Base-by-base conservation (phyloP, 2,888 invertebrate genomes). In the Epicampocera succincta region DNA sequence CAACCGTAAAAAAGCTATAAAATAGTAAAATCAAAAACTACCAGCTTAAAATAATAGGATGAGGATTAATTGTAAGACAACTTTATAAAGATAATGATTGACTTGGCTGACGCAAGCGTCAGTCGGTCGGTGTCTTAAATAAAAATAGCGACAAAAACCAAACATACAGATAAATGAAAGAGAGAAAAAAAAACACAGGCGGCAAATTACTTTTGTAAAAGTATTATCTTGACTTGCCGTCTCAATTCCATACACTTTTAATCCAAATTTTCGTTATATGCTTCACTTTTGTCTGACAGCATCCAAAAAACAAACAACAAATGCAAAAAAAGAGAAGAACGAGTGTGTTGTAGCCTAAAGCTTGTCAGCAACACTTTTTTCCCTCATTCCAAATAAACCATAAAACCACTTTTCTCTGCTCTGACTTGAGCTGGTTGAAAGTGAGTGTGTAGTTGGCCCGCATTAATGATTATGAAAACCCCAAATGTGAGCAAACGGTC, bases 21-120 rank as follows among this genome's bases (percentile, higher is more conserved):
- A 61, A 63, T 33, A 42, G 3, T 21, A 60, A 58, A 46, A 52
- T 38, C 52, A 33, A 60, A 33, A 60, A 52, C 38, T 50, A 11
- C 40, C 65, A 56, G 13, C n/a, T 15, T 17, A 33, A 66, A 54
- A 46, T 56, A 33, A 66, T 56, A 46, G 54, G 52, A 79, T 74
- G 54, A 19, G 74, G 58, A 82, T 82, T 82, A 74, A 71, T 74
- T 71, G 52, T 21, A 44, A 61, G 60, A 82, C 78, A 82, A 56
- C 74, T 82, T 71, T 76, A 71, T 77, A 61, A n/a, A 71, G 71
- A 82, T 74, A 74, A 69, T 71, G 77, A 77, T 77, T 81, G 81
- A 77, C 68, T 72, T 58, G 77, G 44, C 54, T 61, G 81, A 78
- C 66, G 71, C 11, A 69, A 73, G 58, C 17, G 72, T 74, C 73